Conservation (phyloP, 2,797 vertebrate species). For the Pagetopsis macropterus region DNA sequence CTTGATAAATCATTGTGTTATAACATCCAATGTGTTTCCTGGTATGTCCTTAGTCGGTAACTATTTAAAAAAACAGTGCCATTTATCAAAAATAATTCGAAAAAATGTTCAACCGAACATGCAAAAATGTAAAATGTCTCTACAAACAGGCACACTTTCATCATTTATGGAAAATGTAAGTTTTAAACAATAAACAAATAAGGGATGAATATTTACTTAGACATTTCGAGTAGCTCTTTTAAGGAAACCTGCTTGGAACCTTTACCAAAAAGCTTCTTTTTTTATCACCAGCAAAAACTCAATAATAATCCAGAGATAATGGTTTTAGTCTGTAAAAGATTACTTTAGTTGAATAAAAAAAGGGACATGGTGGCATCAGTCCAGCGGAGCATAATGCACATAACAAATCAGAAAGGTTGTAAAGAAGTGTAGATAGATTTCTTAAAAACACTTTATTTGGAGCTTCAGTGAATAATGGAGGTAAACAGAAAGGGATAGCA, state of each 20-base stretch:
- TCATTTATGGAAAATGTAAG: too few species aligned
- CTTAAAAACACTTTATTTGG: neutral
- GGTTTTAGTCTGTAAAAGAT: neutral
- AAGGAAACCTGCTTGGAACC: too few species aligned
- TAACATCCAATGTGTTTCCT: neutral
- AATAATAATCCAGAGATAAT: neutral
- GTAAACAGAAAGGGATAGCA: constrained; percentile 4
- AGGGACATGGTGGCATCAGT: neutral
- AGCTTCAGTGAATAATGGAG: constrained; percentile 1
- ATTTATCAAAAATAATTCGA: neutral
- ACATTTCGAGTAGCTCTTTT: too few species aligned
- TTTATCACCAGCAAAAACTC: neutral
- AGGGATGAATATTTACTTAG: neutral
- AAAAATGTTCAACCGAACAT: neutral
- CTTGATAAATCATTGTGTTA: neutral
- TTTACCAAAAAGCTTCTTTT: neutral
- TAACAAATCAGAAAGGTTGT: constrained; percentile 1
- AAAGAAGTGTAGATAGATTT: neutral
- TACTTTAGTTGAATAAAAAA: neutral
- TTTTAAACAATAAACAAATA: neutral
- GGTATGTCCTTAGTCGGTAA: neutral
- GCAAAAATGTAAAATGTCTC: too few species aligned
- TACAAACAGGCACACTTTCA: neutral
- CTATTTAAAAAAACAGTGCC: neutral
- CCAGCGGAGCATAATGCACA: neutral